Conservation (phyloP, 2,797 vertebrate genomes). For the Parauchenoglanis punctatus region DNA sequence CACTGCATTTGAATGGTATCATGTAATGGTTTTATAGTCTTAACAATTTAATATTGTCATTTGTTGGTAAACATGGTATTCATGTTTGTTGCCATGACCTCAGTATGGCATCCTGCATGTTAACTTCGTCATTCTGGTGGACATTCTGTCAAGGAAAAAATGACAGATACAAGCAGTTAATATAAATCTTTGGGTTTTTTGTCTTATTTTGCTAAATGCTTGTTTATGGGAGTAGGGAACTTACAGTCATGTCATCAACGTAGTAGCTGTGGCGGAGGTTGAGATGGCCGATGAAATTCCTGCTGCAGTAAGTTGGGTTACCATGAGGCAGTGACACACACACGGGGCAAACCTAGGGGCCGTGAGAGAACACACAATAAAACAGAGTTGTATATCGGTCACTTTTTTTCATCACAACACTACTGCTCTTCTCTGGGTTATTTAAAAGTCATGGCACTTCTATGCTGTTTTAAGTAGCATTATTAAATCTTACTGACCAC, state of each 20-base stretch:
- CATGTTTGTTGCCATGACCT: conserved; percentile 38
- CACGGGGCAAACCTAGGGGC: conserved; percentile 62
- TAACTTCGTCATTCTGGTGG: conserved; percentile 53
- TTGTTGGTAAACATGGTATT: neutral
- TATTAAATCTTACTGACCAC: conserved; percentile 55
- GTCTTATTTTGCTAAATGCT: neutral
- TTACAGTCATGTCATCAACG: conserved; percentile 54
- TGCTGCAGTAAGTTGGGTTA: conserved; percentile 59
- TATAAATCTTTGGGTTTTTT: neutral
- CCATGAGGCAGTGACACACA: conserved; percentile 61
- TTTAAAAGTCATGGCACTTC: no score
- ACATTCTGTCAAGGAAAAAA: conserved; percentile 45
- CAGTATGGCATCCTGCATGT: conserved; percentile 56
- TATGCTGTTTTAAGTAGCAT: no score
- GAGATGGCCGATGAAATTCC: conserved; percentile 61
- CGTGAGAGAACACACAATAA: conserved; percentile 14
- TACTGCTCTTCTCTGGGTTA: neutral
- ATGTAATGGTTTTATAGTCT: neutral
- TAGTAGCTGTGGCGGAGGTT: conserved; percentile 61
- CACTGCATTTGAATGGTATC: neutral
- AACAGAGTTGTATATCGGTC: neutral
- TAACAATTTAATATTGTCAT: neutral
- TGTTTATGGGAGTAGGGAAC: neutral
- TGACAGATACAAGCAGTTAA: neutral
- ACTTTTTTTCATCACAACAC: neutral